Evolutionary conservation across 2,888 invertebrate species (phyloP).

Genomic region (Cosmia trapezina): DNA sequence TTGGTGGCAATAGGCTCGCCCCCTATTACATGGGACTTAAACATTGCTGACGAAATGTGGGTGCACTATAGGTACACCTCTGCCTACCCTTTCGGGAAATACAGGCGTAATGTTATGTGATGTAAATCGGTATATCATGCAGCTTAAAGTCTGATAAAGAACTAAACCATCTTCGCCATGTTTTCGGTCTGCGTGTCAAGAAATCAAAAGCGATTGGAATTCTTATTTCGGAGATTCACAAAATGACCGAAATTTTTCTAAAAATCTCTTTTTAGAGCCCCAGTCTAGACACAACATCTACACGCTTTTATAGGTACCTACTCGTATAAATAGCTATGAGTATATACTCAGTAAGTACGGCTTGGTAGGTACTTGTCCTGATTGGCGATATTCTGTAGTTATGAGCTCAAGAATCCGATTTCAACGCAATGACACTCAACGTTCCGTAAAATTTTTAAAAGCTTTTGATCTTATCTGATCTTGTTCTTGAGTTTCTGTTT

Average conservation of each 20-base stretch:
- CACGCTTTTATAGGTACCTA: constrained; percentile 18
- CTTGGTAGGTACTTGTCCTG: constrained; percentile 38
- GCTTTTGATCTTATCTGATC: neutral
- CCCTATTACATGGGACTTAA: too few relatives aligned
- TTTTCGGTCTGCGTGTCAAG: neutral
- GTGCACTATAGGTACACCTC: too few relatives aligned
- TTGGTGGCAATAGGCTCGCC: too few relatives aligned
- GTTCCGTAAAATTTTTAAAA: neutral
- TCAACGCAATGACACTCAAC: constrained; percentile 12
- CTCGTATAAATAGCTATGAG: constrained; percentile 30
- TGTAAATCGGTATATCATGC: too few relatives aligned
- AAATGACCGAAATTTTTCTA: neutral
- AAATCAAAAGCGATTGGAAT: neutral
- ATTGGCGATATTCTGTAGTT: constrained; percentile 38
- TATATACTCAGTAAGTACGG: neutral
- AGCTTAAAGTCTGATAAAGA: too few relatives aligned
- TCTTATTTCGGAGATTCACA: neutral
- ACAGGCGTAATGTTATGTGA: too few relatives aligned
- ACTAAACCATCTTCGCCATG: too few relatives aligned
- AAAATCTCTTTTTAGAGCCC: constrained; percentile 18
- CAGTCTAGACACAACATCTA: constrained; percentile 20
- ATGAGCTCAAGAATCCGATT: constrained; percentile 22
- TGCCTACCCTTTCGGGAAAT: too few relatives aligned
- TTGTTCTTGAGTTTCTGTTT: too few relatives aligned
- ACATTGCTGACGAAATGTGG: too few relatives aligned